Evolutionary conservation across 1,140 invertebrate species (phyloP), one percentile per base, ranked within the genome.

Genomic region (Cydia strobilella): DNA sequence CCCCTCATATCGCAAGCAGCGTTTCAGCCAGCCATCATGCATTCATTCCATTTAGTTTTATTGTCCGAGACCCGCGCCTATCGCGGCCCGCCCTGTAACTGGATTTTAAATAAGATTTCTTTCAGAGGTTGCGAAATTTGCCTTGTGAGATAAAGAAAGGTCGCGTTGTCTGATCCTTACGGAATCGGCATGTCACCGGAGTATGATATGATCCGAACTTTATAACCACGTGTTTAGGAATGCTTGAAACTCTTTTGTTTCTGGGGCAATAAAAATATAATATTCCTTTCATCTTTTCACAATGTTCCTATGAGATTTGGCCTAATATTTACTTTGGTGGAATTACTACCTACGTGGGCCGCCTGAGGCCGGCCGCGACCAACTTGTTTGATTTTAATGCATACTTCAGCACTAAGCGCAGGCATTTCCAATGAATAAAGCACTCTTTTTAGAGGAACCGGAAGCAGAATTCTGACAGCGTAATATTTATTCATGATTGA

Each of bases 11-110:
- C 88, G 85, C 73, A 80, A 84, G 83, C 86, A 74, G 75, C 83
- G 84, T 88, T 80, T 86, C 83, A 88, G 85, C 86, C 87, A 86
- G 84, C 84, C 85, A 86, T 87, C 86, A 87, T 85, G 84, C 85
- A 91, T 90, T 92, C 89, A 88, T 92, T 92, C 88, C 89, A 92
- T 92, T 92, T 90, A 89, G 90, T 92, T 92, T 92, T 92, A 92
- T 90, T 92, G 88, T 89, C 83, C 82, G 82, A 86, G 90, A 83
- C 84, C 88, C 89, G 86, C 84, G 86, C 90, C 88, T 90, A 92
- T 92, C 90, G 88, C 85, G 74, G 77, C 65, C 77, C 81, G 79
- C 79, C 81, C 83, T 85, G 84, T 92, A 90, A 92, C 90, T 82
- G 89, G 90, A 92, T 90, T 92, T 92, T 92, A 92, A 92, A 92